Evolutionary conservation across 2,888 invertebrate species (phyloP), one percentile per base, ranked within the genome.

Genomic region (Cheilosia grossa): DNA sequence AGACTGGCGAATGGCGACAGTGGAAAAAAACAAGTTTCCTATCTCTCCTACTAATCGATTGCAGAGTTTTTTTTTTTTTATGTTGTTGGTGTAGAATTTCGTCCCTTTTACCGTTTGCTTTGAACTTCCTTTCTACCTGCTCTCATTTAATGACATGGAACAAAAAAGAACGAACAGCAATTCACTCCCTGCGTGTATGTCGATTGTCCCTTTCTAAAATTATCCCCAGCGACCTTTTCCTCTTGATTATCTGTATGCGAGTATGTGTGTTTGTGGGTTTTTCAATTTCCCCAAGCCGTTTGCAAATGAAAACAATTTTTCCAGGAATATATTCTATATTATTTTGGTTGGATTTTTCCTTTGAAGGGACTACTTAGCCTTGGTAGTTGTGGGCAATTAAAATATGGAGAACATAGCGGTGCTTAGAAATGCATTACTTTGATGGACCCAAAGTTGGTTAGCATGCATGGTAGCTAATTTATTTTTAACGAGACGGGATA

Each of bases 91-190:
- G 13, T 37, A 37, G 37, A 37, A 37, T 37, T 56, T 59, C 15
- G 66, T 78, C 72, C 77, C 54, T 77, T 37, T 75, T 66, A 56
- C 58, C 58, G 37, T 53, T 44, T 37, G 47, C 33, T 19, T 9
- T 47, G 19, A 17, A 33, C 33, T 56, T 51, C 49, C 67, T 59
- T 77, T 72, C 81, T 81, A 81, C 81, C 82, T 79, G 70, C 64
- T 37, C 37, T 47, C 27, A 51, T 27, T 51, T 66, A 72, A 80
- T 80, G 66, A 66, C 73, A 64, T 67, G 37, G 37, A 37, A 66
- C 24, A 58, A 59, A 73, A 73, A 73, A 27, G 37, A 40, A 37
- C 9, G 7, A 40, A 58, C 24, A 21, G 19, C n/a, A 61, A 47
- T 49, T 30, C 54, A 54, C 33, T 53, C 7, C 51, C 24, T 24